A percentile compares a stretch with the other conserved stretches of the same genome.
Evolutionary conservation across 2,797 vertebrate species (phyloP).

Genomic region (Psittacula echo): DNA sequence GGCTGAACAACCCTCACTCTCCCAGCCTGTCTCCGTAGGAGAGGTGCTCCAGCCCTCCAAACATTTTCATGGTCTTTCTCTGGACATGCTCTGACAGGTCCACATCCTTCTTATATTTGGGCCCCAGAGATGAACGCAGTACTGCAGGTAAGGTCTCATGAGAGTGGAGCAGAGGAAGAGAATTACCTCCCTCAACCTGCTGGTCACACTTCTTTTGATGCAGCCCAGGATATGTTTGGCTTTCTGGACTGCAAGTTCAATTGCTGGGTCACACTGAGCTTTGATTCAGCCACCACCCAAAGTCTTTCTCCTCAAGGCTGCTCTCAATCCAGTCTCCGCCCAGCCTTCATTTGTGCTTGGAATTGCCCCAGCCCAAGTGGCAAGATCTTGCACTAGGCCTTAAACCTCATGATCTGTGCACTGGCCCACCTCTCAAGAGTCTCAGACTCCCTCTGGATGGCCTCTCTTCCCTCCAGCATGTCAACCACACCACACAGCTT

Average conservation of each 20-base stretch:
- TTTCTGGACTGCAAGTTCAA: neutral
- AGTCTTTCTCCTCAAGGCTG: neutral
- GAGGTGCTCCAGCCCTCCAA: no score
- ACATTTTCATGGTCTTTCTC: no score
- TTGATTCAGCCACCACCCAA: neutral
- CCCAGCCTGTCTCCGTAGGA: no score
- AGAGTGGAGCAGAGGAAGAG: no score
- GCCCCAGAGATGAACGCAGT: no score
- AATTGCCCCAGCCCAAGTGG: neutral
- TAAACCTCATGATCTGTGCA: neutral
- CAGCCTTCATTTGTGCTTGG: neutral
- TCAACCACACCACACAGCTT: neutral
- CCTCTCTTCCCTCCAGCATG: neutral
- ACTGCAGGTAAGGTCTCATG: no score
- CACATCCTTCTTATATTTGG: no score
- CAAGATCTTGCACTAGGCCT: neutral
- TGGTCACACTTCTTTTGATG: neutral
- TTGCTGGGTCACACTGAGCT: neutral
- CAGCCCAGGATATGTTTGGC: neutral
- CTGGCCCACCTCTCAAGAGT: no score
- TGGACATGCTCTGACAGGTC: no score
- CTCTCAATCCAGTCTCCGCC: neutral
- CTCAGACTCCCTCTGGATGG: neutral
- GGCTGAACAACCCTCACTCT: no score
- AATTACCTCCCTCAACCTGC: no score